A percentile compares a stretch with the other conserved stretches of the same genome.
phyloP scores from a whole-genome alignment of 2,888 invertebrate species.

The Electrophaes corylata region DNA sequence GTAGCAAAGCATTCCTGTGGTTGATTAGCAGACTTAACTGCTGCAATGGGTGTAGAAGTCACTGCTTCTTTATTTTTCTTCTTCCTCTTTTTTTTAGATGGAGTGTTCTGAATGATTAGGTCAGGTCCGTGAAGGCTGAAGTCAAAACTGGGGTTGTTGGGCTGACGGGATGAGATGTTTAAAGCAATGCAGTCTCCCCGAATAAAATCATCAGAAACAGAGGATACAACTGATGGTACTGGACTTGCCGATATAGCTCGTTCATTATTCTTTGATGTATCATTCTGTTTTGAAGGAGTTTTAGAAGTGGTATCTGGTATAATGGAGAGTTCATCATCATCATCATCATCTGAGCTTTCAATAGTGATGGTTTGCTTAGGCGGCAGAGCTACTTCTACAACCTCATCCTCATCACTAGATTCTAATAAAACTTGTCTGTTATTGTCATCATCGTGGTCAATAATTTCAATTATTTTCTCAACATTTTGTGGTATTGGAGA shows the following conservation, averaged over 20 bases:
- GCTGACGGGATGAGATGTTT: conserved; percentile 72
- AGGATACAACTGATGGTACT: conserved; percentile 77
- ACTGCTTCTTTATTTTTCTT: conserved; percentile 66
- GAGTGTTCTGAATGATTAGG: conserved; percentile 62
- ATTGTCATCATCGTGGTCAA: conserved; percentile 56
- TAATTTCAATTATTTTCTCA: conserved; percentile 64
- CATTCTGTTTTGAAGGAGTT: conserved; percentile 36
- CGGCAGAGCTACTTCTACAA: conserved; percentile 74
- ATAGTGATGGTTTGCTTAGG: conserved; percentile 78
- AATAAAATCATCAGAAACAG: conserved; percentile 80
- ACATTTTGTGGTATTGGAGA: conserved; percentile 59
- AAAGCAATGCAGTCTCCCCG: conserved; percentile 77
- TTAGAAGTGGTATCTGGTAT: conserved; percentile 43
- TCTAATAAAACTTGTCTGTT: conserved; percentile 57
- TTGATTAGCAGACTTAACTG: conserved; percentile 41
- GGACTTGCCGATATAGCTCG: conserved; percentile 71
- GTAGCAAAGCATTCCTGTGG: conserved; percentile 73
- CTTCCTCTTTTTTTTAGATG: conserved; percentile 72
- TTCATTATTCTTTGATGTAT: conserved; percentile 46
- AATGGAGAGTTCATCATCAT: conserved; percentile 67
- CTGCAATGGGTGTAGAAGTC: conserved; percentile 59
- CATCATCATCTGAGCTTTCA: conserved; percentile 81
- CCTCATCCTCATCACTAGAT: conserved; percentile 79
- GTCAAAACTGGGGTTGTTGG: conserved; percentile 72
- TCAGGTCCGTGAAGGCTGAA: conserved; percentile 79